Percentiles rank a stretch among this genome's conserved stretches.
Conservation (phyloP, 2,888 invertebrate species). For the Tachina fera region DNA sequence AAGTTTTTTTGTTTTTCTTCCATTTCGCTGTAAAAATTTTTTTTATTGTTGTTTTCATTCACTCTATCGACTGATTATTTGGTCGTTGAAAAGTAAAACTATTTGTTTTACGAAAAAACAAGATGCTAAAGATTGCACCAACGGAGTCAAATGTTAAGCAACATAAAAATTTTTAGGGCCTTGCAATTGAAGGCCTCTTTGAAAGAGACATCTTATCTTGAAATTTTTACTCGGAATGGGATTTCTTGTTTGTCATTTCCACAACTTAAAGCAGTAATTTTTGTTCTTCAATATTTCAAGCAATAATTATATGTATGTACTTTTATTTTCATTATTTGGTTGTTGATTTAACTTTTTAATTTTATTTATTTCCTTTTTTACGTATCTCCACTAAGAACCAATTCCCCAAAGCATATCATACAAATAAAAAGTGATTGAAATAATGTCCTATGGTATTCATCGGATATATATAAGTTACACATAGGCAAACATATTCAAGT, state of each 20-base stretch:
- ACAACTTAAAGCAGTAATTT: too few relatives aligned
- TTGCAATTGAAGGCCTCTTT: background rate
- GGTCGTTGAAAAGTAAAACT: constrained; percentile 24
- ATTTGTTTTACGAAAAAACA: background rate
- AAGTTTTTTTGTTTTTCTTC: constrained; percentile 55
- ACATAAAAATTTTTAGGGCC: background rate
- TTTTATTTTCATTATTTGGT: background rate
- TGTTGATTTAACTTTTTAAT: constrained; percentile 45
- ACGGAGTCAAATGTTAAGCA: background rate
- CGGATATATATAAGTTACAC: constrained; percentile 32
- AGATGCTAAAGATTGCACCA: constrained; percentile 4
- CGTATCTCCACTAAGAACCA: constrained; percentile 14
- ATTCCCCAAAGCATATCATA: constrained; percentile 63
- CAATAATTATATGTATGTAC: background rate
- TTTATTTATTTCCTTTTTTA: constrained; percentile 10
- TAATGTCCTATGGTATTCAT: constrained; percentile 56
- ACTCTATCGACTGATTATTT: constrained; percentile 45
- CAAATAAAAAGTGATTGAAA: constrained; percentile 67
- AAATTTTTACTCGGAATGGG: background rate
- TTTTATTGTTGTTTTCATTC: constrained; percentile 38
- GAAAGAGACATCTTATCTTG: background rate
- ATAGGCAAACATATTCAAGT: background rate
- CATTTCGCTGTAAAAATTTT: background rate
- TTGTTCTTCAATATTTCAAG: too few relatives aligned
- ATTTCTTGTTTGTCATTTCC: too few relatives aligned